Evolutionary conservation across 1,140 invertebrate species (phyloP).

Genomic region (Trachymyrmex cornetzi): DNA sequence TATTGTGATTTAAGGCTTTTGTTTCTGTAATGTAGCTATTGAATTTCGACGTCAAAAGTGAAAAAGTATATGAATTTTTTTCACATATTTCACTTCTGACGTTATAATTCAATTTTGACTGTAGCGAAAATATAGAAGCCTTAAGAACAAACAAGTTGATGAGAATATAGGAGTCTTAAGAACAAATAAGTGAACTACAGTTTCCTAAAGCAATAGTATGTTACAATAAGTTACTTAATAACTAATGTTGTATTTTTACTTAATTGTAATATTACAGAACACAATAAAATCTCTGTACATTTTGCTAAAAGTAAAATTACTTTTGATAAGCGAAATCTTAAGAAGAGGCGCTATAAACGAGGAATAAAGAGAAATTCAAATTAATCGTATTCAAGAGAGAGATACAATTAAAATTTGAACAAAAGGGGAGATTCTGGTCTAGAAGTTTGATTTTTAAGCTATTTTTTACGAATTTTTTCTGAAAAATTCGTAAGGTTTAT

Average conservation of each 20-base stretch:
- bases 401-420: too few species aligned
- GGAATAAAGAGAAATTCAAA: background rate
- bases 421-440: too few species aligned
- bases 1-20: slow-evolving; percentile 2
- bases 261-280: slow-evolving; percentile 41
- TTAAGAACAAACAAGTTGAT: slow-evolving; percentile 31
- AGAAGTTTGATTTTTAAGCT: too few species aligned
- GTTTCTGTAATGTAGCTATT: background rate
- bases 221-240: slow-evolving; percentile 40
- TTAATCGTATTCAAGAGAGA: background rate
- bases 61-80: background rate
- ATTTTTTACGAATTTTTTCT: too few species aligned
- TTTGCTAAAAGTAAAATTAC: slow-evolving; percentile 33
- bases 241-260: slow-evolving; percentile 43
- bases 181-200: slow-evolving; percentile 3
- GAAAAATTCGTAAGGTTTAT: too few species aligned
- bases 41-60: background rate
- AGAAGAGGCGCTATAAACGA: background rate
- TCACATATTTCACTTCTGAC: background rate
- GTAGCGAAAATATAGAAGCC: background rate
- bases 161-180: background rate
- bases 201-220: background rate
- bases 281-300: slow-evolving; percentile 55
- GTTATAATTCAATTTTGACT: background rate
- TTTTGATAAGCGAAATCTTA: slow-evolving; percentile 11